Percentiles rank a stretch among this genome's conserved stretches.
Conservation (phyloP, 2,888 invertebrate genomes). For the Pterobdella sp. region DNA sequence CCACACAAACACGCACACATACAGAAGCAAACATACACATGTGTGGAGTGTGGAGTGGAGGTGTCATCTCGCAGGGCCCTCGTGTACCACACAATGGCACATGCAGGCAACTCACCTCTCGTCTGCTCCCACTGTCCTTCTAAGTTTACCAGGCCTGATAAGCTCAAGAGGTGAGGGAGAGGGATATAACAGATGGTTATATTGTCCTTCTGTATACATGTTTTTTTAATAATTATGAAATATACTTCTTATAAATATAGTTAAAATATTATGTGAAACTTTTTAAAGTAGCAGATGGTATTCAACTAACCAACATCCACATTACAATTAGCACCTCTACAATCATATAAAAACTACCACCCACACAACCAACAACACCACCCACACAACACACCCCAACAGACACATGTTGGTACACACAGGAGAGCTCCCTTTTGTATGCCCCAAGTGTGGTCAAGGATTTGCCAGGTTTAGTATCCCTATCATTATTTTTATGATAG, state of each 20-base stretch:
- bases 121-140: constrained; percentile 9
- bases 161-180: constrained; percentile 4
- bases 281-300: no score
- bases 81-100: constrained; percentile 22
- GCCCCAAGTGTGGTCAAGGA: constrained; percentile 21
- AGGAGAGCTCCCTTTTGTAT: constrained; percentile 18
- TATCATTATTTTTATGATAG: not conserved
- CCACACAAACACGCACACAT: not conserved
- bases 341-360: no score
- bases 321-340: no score
- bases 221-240: no score
- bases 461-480: constrained; percentile 7
- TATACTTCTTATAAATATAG: no score
- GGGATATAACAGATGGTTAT: no score
- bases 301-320: no score
- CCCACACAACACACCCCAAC: constrained; percentile 1
- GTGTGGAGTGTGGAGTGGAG: constrained; percentile 13
- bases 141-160: constrained; percentile 21
- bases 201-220: no score
- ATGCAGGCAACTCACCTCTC: constrained; percentile 20
- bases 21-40: constrained; percentile 19
- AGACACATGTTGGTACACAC: constrained; percentile 27
- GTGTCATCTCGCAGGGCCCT: constrained; percentile 12
- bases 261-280: no score
- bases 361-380: not conserved